phyloP scores from a whole-genome alignment of 2,113 vertebrate genomes.

The Acrocephalus arundinaceus region DNA sequence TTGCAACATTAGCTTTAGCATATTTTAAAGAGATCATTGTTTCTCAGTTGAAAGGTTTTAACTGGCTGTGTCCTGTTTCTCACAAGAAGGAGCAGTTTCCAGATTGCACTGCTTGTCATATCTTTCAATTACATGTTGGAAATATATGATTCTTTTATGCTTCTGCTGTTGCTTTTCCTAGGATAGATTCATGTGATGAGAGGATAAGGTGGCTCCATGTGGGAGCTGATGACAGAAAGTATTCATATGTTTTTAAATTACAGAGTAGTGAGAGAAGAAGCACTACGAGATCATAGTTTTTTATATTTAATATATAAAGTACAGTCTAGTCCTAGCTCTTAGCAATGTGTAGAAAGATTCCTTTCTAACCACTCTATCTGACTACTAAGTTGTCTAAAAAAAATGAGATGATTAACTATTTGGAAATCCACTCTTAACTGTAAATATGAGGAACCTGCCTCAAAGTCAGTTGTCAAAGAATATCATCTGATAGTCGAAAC shows the following conservation, averaged over 20 bases:
- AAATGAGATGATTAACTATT: background rate
- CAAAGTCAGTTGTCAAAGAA: background rate
- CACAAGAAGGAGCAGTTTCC: background rate
- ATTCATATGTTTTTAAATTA: background rate
- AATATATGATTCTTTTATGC: background rate
- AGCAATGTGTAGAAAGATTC: background rate
- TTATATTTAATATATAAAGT: background rate
- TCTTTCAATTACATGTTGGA: background rate
- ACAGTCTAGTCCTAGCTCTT: background rate
- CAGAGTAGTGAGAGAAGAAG: background rate
- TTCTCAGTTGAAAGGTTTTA: background rate
- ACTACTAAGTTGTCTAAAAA: background rate
- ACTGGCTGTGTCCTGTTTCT: background rate
- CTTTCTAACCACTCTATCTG: background rate
- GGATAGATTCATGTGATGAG: background rate
- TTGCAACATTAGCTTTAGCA: background rate
- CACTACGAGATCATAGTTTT: accelerated
- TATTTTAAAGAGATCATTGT: background rate
- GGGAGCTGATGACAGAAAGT: background rate
- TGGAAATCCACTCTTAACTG: background rate
- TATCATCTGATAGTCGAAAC: background rate
- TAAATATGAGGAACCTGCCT: background rate
- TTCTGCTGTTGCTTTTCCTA: background rate
- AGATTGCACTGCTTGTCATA: background rate
- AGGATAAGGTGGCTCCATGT: background rate